These are phyloP conservation scores for Diarsia mendica DNA, from an alignment of 2,888 invertebrate genomes.

Conservation along the genomic window DNA sequence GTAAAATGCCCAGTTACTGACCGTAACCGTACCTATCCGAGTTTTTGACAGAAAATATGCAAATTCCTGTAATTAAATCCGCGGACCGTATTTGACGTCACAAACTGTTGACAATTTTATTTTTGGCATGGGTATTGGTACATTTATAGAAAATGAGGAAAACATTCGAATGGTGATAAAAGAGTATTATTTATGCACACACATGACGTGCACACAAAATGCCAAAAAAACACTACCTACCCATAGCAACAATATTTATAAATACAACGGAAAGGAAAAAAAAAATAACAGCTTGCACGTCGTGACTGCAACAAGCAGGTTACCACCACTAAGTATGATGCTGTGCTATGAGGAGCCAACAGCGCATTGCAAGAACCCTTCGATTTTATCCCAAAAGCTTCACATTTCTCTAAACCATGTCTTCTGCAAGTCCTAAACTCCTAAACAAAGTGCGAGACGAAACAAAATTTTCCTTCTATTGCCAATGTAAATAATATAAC, in stretches of 20 bases:
- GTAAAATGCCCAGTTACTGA: conserved; percentile 72
- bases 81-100: conserved; percentile 75
- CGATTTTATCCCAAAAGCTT: conserved; percentile 19
- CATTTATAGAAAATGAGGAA: conserved; percentile 25
- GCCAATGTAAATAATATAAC: conserved; percentile 64
- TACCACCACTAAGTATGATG: too few relatives aligned
- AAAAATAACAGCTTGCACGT: too few relatives aligned
- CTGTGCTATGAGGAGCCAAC: too few relatives aligned
- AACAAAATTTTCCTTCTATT: conserved; percentile 56
- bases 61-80: conserved; percentile 84
- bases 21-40: conserved; percentile 67
- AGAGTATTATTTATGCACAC: neutral
- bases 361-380: neutral
- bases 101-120: conserved; percentile 77
- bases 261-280: too few relatives aligned
- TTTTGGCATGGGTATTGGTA: conserved; percentile 54
- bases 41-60: conserved; percentile 80
- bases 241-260: too few relatives aligned
- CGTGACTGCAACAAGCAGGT: too few relatives aligned
- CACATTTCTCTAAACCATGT: conserved; percentile 13
- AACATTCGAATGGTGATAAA: neutral
- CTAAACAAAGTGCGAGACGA: conserved; percentile 43
- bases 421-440: conserved; percentile 21
- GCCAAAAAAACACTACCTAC: too few relatives aligned
- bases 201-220: too few relatives aligned